Evolutionary conservation across 2,113 vertebrate genomes (phyloP).

Genomic region (Verasper variegatus): DNA sequence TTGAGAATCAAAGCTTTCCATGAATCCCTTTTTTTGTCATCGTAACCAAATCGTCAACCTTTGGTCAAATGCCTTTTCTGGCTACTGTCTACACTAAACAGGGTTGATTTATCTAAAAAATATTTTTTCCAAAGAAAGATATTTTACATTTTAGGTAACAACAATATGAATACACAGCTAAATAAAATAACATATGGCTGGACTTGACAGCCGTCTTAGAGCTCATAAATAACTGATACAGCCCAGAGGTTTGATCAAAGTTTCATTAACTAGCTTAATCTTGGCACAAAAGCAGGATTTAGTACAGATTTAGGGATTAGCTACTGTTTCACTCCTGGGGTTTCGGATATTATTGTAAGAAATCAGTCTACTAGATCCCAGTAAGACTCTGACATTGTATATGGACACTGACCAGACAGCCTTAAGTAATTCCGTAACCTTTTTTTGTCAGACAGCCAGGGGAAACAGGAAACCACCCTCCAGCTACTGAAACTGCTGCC

Average conservation of each 20-base stretch:
- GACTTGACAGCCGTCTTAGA: neutral
- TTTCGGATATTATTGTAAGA: conserved; percentile 41
- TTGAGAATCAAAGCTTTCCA: conserved; percentile 24
- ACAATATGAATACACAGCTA: neutral
- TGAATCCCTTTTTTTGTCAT: neutral
- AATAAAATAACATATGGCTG: conserved; percentile 8
- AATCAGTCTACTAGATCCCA: conserved; percentile 25
- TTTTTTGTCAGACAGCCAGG: conserved; percentile 27
- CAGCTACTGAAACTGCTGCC: conserved; percentile 41
- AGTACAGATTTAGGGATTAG: conserved; percentile 43
- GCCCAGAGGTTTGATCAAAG: conserved; percentile 8
- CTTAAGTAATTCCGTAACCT: conserved; percentile 30
- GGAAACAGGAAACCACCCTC: conserved; percentile 19
- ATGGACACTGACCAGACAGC: conserved; percentile 37
- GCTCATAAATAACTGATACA: too few relatives aligned
- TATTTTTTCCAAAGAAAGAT: neutral
- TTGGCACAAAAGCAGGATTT: conserved; percentile 41
- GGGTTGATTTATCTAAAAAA: neutral
- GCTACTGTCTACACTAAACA: conserved; percentile 4
- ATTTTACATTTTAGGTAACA: conserved; percentile 6
- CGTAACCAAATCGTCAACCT: neutral
- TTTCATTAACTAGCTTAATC: conserved; percentile 34
- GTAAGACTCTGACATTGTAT: conserved; percentile 16
- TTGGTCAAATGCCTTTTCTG: neutral
- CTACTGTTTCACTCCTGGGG: conserved; percentile 30